Base-by-base conservation (phyloP, 2,888 invertebrate species). In the Melinaea marsaeus region DNA sequence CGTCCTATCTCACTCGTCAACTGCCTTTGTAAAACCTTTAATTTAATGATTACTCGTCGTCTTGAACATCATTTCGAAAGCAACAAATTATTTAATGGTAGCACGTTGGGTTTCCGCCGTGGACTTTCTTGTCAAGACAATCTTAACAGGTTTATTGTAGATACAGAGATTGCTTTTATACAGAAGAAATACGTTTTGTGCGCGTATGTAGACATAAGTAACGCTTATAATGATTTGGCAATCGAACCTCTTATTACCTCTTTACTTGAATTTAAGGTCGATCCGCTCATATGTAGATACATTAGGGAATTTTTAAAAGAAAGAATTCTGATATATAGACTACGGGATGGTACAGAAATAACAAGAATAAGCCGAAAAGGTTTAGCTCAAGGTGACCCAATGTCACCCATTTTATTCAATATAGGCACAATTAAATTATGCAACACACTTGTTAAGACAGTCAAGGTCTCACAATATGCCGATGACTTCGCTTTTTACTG, bases 61-160 rank as follows among this genome's bases (percentile, higher is more conserved):
- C 22, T 22, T 22, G 22, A 22, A 22, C 22, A 22, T 22, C 22
- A 22, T 22, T 22, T 22, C 22, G 22, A 22, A 22, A 22, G 22
- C 22, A 22, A 22, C 22, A 22, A 22, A 22, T 22, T 22, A 22
- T 22, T 58, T 47, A 58, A 58, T 48, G 47, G 45, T 58, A 42
- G 58, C 42, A 58, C 58, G 13, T 58, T 48, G 47, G 45, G 57
- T 42, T 57, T 57, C 35, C 57, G 57, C 42, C 57, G 57, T 35
- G 57, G 57, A 42, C 22, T 37, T 42, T 57, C 42, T 13, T 57
- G 57, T 42, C 37, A 35, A 35, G 57, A 57, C 57, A 47, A 47
- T 11, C 47, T 47, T 47, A 47, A 11, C n/a, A 3, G n/a, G 47
- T 47, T 37, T 37, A 37, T 37, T 37, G 37, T 37, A 37, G 37